A percentile compares a stretch with the other conserved stretches of the same genome.
Conservation (phyloP, 2,113 vertebrate species). For the Ptyas mucosa region DNA sequence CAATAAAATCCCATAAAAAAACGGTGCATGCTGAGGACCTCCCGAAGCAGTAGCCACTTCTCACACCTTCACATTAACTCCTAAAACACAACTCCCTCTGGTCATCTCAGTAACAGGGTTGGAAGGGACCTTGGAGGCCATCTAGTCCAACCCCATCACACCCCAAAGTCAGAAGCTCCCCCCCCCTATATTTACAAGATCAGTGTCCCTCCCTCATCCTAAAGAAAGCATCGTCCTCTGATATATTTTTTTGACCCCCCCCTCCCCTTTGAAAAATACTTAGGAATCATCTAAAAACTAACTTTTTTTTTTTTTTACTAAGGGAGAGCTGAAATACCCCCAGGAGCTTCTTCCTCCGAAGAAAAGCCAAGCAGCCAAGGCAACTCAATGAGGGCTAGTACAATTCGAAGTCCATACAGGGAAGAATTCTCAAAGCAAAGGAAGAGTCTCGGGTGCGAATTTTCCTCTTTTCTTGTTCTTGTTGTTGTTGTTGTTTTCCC, state of each 20-base stretch:
- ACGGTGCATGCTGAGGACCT: background rate
- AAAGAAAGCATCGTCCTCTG: background rate
- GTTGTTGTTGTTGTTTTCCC: no score
- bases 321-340: background rate
- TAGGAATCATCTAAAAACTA: no score
- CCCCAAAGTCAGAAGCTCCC: background rate
- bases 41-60: background rate
- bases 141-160: background rate
- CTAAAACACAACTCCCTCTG: background rate
- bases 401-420: background rate
- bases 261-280: no score
- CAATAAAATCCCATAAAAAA: background rate
- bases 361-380: background rate
- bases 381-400: background rate
- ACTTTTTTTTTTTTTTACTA: no score
- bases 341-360: background rate
- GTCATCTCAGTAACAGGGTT: no score
- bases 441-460: background rate
- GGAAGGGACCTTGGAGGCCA: no score
- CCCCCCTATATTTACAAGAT: background rate
- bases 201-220: background rate
- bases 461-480: background rate
- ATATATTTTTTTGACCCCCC: background rate
- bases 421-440: background rate
- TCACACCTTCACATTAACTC: background rate